Base-by-base conservation (phyloP, 1,140 invertebrate species). In the Heliothis subflexa region DNA sequence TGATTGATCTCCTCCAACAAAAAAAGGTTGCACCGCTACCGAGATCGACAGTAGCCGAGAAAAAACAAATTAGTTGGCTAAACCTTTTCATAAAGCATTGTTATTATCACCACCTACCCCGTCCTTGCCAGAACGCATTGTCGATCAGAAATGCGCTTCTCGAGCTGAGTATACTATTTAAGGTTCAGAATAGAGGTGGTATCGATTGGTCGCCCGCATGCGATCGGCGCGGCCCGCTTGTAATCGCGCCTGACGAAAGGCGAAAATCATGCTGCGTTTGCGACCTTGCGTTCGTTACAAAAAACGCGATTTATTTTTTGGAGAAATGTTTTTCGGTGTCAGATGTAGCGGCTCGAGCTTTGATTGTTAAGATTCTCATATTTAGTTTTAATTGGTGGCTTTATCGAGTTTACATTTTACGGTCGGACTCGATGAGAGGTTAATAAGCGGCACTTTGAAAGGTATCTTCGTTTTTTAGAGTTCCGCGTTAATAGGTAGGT, bases 331-430 rank as follows among this genome's bases (percentile, higher is more conserved):
- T 81, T 82, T 90, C 88, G 91, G 91, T 92, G 90, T 93, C 91
- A 91, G 91, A 92, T 92, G 88, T 90, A 92, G 93, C 93, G 93
- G 93, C 92, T 88, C 84, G 77, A 85, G 88, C 93, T 94, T 94
- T 94, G 93, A 94, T 92, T 94, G 91, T 93, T 85, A 89, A 92
- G 85, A 92, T 93, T 93, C 92, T 94, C 93, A 93, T 94, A 93
- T 94, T 94, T 94, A 94, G 93, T 93, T 94, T 94, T 94, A 94
- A 94, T 94, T 94, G 93, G 93, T 94, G 91, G 91, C 91, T 93
- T 94, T 93, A 94, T 94, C 92, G 92, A 93, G 92, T 94, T 94
- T 94, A 94, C 92, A 92, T 93, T 94, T 94, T 94, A 94, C 93
- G 93, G 93, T 94, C 91, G 88, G 90, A 89, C 83, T 92, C 92